Evolutionary conservation across 1,140 invertebrate genomes (phyloP).

Genomic region (Cotesia chilonis): DNA sequence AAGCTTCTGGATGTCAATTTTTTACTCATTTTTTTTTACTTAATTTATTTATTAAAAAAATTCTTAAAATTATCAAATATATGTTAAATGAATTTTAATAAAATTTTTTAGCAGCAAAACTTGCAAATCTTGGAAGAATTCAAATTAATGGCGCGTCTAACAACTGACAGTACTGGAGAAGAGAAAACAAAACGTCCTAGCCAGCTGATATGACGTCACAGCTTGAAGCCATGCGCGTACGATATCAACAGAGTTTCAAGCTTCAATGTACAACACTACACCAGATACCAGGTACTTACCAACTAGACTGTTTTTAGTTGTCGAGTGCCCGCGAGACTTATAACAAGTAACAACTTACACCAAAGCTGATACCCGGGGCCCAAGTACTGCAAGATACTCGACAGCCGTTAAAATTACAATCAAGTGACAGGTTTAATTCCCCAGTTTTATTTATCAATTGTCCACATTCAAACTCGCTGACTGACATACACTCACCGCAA

Average conservation of each 20-base stretch:
- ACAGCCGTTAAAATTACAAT: too few species aligned
- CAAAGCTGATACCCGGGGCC: too few species aligned
- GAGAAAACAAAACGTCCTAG: not conserved
- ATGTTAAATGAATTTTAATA: too few species aligned
- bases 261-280: not conserved
- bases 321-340: constrained; percentile 3
- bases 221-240: constrained; percentile 9
- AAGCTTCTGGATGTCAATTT: too few species aligned
- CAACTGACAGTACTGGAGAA: constrained; percentile 15
- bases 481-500: too few species aligned
- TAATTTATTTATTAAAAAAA: too few species aligned
- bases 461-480: too few species aligned
- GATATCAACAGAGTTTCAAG: not conserved
- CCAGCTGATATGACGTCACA: constrained; percentile 20
- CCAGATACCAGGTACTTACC: not conserved
- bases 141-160: constrained; percentile 3
- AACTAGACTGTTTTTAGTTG: not conserved
- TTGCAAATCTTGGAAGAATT: not conserved
- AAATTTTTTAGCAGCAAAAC: too few species aligned
- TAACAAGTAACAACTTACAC: too few species aligned
- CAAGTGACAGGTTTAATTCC: not conserved
- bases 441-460: not conserved
- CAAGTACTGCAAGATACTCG: not conserved
- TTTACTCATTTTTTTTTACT: too few species aligned
- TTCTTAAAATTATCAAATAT: too few species aligned